Base-by-base conservation (phyloP, 1,140 invertebrate genomes). In the Euura lappo region DNA sequence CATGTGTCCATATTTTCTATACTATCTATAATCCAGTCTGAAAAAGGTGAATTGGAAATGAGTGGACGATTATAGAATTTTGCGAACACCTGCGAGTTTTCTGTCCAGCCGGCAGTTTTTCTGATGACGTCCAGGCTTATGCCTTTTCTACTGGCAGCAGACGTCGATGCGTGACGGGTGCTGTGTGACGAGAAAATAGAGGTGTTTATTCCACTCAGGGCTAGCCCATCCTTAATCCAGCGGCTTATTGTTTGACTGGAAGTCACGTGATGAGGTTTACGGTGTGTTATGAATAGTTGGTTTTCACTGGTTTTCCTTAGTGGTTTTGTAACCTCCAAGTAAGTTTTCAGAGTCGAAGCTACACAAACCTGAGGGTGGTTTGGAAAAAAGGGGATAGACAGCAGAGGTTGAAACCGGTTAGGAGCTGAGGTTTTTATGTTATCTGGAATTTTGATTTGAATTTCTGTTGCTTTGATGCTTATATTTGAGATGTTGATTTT, bases 61-160 rank as follows among this genome's bases (percentile, higher is more conserved):
- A 81, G 45, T 11, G 78, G 78, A 45, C 73, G 70, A 28, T 78
- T 73, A 75, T 81, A 81, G 65, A 79, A 81, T 28, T 71, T 75
- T 8, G 75, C 77, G 75, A 81, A 79, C 2, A 72, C 71, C 11
- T 67, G 64, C 3, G 76, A 78, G 13, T 69, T 74, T 10, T 70
- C 74, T 47, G 76, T 70, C 79, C 78, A 79, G 13, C 76, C 76
- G 45, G 78, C 75, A 42, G 71, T 46, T 51, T 44, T 68, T 42
- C 71, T 42, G 65, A 79, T 79, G 2, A 67, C 66, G 6, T 78
- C 77, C 6, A 77, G 42, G 45, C 45, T 66, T n/a, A 78, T 45
- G 6, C 75, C 79, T 43, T 77, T 74, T 42, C 77, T 44, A 6
- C 44, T 70, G n/a, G 78, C 79, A 8, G n/a, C 80, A 45, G 69